Evolutionary conservation across 2,888 invertebrate species (phyloP).

Genomic region (Ceraclea dissimilis): DNA sequence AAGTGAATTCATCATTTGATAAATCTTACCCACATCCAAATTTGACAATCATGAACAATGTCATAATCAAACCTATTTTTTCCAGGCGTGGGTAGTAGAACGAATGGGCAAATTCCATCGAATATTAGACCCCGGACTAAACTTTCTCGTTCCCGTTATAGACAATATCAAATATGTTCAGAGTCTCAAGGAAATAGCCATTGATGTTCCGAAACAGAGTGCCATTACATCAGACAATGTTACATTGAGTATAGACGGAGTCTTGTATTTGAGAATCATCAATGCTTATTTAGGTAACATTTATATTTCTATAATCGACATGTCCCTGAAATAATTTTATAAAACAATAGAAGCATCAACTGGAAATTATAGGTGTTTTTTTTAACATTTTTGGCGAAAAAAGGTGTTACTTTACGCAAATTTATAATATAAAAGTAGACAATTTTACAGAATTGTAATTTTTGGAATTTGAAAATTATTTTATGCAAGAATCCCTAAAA

Average conservation of each 20-base stretch:
- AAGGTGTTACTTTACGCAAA: no score
- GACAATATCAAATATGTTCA: constrained; percentile 97
- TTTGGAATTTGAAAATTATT: no score
- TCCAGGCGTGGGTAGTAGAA: constrained; percentile 92
- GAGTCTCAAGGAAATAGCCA: constrained; percentile 97
- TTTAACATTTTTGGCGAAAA: no score
- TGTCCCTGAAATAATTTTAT: no score
- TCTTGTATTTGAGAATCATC: constrained; percentile 86
- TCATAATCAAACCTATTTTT: no score
- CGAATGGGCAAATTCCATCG: constrained; percentile 96
- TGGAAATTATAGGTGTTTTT: no score
- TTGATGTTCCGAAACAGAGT: constrained; percentile 97
- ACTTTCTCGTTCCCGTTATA: constrained; percentile 82
- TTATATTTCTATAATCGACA: no score
- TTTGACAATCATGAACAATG: no score
- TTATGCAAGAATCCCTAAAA: no score
- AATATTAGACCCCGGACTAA: constrained; percentile 91
- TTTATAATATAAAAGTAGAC: no score
- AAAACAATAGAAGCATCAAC: no score
- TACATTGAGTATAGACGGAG: constrained; percentile 92
- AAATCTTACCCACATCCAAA: neutral
- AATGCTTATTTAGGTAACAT: constrained; percentile 77
- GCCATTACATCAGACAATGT: constrained; percentile 98
- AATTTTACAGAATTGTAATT: no score
- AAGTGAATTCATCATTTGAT: constrained; percentile 19